Evolutionary conservation across 1,140 invertebrate genomes (phyloP).

Genomic region (Neodiprion lecontei): DNA sequence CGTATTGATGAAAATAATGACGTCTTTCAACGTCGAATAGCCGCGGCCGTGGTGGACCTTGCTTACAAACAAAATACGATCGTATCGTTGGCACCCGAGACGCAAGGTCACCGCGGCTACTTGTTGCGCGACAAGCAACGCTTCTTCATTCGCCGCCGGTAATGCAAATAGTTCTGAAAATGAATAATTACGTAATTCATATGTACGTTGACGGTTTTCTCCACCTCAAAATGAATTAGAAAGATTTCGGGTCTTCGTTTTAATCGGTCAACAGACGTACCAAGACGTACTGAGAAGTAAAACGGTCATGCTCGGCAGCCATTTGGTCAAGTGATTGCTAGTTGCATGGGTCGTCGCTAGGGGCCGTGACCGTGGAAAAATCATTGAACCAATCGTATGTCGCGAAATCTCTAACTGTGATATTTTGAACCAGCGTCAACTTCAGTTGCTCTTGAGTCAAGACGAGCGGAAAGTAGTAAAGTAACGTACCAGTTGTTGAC

Average conservation of each 20-base stretch:
- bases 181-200: too few species aligned
- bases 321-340: neutral
- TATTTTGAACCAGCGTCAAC: constrained; percentile 47
- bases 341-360: neutral
- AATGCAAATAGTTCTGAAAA: too few species aligned
- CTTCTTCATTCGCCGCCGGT: too few species aligned
- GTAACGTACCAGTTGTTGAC: constrained; percentile 27
- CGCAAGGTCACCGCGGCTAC: too few species aligned
- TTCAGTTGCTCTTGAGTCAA: constrained; percentile 32
- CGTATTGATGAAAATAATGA: too few species aligned
- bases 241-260: neutral
- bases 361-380: constrained; percentile 19
- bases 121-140: too few species aligned
- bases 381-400: constrained; percentile 27
- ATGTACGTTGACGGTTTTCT: too few species aligned
- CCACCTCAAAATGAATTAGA: too few species aligned
- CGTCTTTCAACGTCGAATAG: too few species aligned
- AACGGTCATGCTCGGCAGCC: neutral
- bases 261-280: neutral
- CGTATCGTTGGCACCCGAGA: too few species aligned
- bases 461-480: constrained; percentile 16
- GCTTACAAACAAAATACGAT: too few species aligned
- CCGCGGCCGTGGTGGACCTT: too few species aligned
- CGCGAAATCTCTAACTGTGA: constrained; percentile 34
- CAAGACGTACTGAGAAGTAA: neutral